Evolutionary conservation across 2,888 invertebrate species (phyloP), one percentile per base, ranked within the genome.

Genomic region (Xestia ashworthii): DNA sequence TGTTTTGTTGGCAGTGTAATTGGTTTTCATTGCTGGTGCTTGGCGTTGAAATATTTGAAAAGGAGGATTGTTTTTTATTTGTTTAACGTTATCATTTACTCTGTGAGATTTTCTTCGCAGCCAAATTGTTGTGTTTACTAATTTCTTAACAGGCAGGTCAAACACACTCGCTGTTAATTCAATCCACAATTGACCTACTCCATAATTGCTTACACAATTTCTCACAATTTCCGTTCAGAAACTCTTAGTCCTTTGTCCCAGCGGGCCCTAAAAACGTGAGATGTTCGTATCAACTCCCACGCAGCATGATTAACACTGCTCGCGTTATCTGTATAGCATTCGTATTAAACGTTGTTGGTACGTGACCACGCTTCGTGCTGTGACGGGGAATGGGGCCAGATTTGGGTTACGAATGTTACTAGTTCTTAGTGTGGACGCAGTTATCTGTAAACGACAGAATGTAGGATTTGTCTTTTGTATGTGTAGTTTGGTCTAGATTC

Each of bases 301-400:
- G 81, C 84, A 53, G 55, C 87, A 81, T 86, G 87, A 88, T 87
- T 81, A 86, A 84, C 88, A 80, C 88, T 73, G 75, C 32, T 41
- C 69, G 53, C 69, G 65, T 71, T 88, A 83, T 86, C 84, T 82
- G 78, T 83, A 84, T 83, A 80, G 64, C 65, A 67, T 78, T 78
- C 76, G 85, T 76, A 82, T 85, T 85, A 84, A 84, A 78, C 72
- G 78, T 64, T 71, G 71, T 50, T 11, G 60, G 69, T 81, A 86
- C 81, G 86, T 88, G 87, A 81, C 80, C 74, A 75, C 74, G 82
- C 14, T 69, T 75, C 69, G 75, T 71, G 79, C 79, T 69, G 71
- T 32, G 16, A 62, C 19, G 16, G 72, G 55, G 66, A 82, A 74
- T 74, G 83, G 41, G 81, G 81, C 81, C 77, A 65, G 76, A 81